Conservation (phyloP, 37 sponge, comb jelly and placozoan species). For the Aphrocallistes beatrix region DNA sequence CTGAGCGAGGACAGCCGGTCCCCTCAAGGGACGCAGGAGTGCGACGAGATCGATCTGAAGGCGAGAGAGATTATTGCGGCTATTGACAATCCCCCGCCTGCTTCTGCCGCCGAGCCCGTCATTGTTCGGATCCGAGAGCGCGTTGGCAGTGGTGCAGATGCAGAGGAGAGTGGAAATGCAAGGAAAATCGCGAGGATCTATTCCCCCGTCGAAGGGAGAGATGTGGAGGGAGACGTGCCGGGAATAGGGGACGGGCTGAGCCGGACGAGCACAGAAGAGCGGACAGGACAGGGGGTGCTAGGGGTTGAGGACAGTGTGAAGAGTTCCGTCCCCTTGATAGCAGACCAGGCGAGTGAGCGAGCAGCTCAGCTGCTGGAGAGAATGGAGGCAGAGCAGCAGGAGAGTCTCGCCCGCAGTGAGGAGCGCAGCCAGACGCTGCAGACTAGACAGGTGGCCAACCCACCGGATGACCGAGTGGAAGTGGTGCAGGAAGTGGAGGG, state of each 20-base stretch:
- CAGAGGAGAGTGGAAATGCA: background rate
- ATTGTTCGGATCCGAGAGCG: background rate
- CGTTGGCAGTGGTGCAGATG: background rate
- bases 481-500: background rate
- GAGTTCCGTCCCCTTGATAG: background rate
- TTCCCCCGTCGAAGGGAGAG: background rate
- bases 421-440: background rate
- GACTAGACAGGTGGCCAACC: background rate
- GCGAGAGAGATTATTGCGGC: background rate
- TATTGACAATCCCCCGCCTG: background rate
- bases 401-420: background rate
- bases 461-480: background rate
- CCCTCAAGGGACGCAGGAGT: background rate
- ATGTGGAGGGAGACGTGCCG: background rate
- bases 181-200: background rate
- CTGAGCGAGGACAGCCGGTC: background rate
- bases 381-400: slow-evolving; percentile 5
- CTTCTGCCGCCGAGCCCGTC: background rate
- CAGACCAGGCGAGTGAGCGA: background rate
- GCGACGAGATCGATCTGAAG: background rate
- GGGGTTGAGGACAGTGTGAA: background rate
- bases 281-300: background rate
- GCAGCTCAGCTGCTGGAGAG: slow-evolving; percentile 1
- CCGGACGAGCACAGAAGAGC: background rate
- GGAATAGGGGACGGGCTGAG: slow-evolving; percentile 1